Conservation (phyloP, 2,888 invertebrate species). For the Lepeophtheirus nordmannii region DNA sequence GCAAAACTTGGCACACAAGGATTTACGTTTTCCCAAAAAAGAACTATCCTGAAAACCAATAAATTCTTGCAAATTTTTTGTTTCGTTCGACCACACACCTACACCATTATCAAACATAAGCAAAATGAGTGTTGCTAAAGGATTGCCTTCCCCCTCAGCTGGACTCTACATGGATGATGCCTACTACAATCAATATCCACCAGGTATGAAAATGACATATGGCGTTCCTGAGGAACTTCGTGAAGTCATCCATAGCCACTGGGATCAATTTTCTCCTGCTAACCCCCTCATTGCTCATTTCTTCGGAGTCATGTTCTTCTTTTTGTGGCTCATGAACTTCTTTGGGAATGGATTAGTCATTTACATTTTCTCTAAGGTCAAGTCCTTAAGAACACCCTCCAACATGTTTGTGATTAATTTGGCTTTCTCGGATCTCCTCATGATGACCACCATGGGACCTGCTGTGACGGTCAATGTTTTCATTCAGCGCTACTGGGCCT, state of each 20-base stretch:
- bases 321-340: slow-evolving; percentile 27
- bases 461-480: slow-evolving; percentile 35
- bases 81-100: neutral
- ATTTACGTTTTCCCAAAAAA: no score
- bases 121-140: neutral
- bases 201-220: slow-evolving; percentile 23
- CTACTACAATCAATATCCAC: slow-evolving; percentile 17
- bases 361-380: slow-evolving; percentile 31
- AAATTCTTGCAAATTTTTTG: neutral
- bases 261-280: slow-evolving; percentile 30
- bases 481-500: slow-evolving; percentile 34
- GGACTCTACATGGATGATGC: slow-evolving; percentile 16
- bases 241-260: slow-evolving; percentile 30
- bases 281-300: slow-evolving; percentile 28
- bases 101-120: neutral
- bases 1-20: no score
- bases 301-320: slow-evolving; percentile 27
- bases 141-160: neutral
- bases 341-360: slow-evolving; percentile 27
- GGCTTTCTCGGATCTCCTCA: slow-evolving; percentile 32
- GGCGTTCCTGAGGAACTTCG: slow-evolving; percentile 29
- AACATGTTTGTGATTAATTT: slow-evolving; percentile 34
- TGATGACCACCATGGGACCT: slow-evolving; percentile 28
- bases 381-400: slow-evolving; percentile 32
- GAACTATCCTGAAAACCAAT: no score